Percentiles rank a stretch among this genome's conserved stretches.
Conservation (phyloP, 2,113 vertebrate species). For the Saguinus imperator region DNA sequence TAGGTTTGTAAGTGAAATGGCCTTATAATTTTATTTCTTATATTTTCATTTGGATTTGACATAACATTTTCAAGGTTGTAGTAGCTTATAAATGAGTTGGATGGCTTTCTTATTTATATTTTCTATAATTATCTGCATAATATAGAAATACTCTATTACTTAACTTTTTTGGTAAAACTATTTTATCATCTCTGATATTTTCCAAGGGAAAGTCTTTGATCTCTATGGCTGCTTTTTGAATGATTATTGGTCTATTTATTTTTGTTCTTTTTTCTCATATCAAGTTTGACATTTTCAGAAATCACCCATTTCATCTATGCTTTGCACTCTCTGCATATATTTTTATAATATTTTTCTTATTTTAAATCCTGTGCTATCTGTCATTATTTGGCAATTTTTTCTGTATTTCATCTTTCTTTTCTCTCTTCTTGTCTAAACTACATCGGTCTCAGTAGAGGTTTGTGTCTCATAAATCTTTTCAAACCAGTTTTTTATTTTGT, state of each 20-base stretch:
- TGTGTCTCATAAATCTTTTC: background rate
- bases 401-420: background rate
- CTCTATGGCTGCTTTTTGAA: background rate
- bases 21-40: slow-evolving; percentile 5
- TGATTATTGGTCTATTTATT: background rate
- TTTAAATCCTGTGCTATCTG: background rate
- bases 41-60: background rate
- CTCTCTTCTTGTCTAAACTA: background rate
- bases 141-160: background rate
- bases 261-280: background rate
- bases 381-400: background rate
- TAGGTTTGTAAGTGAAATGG: background rate
- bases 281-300: slow-evolving; percentile 22
- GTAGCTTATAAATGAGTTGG: background rate
- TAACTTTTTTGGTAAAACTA: slow-evolving; percentile 22
- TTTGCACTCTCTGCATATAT: background rate
- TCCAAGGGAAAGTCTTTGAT: background rate
- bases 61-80: background rate
- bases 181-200: background rate
- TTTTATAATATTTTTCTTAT: background rate
- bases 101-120: background rate
- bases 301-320: background rate
- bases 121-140: background rate
- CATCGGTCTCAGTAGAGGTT: background rate
- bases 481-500: slow-evolving; percentile 14